phyloP scores from a whole-genome alignment of 2,888 invertebrate genomes.

The Synanthedon myopaeformis region DNA sequence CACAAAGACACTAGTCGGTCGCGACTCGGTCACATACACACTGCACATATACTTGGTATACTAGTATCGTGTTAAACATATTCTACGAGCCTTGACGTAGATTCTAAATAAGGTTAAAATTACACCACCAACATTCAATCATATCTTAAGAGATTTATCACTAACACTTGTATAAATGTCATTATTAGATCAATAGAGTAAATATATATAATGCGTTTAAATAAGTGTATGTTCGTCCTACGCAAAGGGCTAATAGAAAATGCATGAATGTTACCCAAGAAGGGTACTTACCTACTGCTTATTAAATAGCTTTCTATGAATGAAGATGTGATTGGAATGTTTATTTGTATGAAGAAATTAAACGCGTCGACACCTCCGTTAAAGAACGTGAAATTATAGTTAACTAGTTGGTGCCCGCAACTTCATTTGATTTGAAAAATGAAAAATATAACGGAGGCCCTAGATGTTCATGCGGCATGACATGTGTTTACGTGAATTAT shows the following conservation, averaged over 20 bases:
- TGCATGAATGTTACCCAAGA: conserved; percentile 10
- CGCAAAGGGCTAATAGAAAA: conserved; percentile 25
- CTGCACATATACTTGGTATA: no score
- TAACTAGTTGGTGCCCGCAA: no score
- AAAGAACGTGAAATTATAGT: no score
- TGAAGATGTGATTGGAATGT: conserved; percentile 13
- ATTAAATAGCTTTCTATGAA: conserved; percentile 5
- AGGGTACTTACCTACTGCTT: background rate
- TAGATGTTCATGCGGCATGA: no score
- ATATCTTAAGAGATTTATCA: conserved; percentile 11
- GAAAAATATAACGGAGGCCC: no score
- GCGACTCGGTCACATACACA: conserved; percentile 21
- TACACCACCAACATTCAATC: conserved; percentile 24
- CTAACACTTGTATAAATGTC: background rate
- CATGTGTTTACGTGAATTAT: no score
- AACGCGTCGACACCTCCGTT: no score
- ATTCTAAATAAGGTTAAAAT: conserved; percentile 35
- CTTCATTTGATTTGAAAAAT: no score
- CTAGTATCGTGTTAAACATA: conserved; percentile 16
- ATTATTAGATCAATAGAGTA: background rate
- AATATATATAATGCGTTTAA: background rate
- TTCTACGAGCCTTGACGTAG: conserved; percentile 32
- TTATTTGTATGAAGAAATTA: no score
- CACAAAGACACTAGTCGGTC: conserved; percentile 17
- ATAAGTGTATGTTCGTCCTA: background rate